Percentiles rank a stretch among this genome's conserved stretches.
Conservation (phyloP, 2,113 vertebrate species). For the Seriola rivoliana region DNA sequence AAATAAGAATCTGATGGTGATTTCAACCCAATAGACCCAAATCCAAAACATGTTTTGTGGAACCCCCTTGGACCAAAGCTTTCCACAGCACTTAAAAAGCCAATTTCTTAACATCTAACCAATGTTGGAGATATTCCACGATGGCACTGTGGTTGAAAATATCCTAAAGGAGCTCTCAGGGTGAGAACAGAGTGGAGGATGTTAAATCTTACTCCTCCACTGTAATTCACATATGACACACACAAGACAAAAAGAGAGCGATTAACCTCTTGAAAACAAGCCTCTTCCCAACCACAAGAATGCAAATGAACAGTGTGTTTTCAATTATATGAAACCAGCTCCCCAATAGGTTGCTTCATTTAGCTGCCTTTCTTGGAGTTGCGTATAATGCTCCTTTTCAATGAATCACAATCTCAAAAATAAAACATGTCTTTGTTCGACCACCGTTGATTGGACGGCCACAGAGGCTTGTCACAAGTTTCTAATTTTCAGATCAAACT, state of each 20-base stretch:
- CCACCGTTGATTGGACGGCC: slow-evolving; percentile 40
- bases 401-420: slow-evolving; percentile 56
- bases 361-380: slow-evolving; percentile 53
- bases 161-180: slow-evolving; percentile 34
- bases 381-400: slow-evolving; percentile 46
- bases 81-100: slow-evolving; percentile 35
- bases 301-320: slow-evolving; percentile 72
- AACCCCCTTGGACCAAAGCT: slow-evolving; percentile 24
- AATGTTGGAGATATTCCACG: slow-evolving; percentile 47
- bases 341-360: slow-evolving; percentile 68
- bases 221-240: slow-evolving; percentile 55
- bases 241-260: slow-evolving; percentile 60
- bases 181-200: slow-evolving; percentile 61
- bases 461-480: slow-evolving; percentile 38
- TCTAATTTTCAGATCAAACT: slow-evolving; percentile 65
- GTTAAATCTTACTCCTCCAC: slow-evolving; percentile 47
- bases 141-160: slow-evolving; percentile 47
- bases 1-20: slow-evolving; percentile 29
- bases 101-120: slow-evolving; percentile 35
- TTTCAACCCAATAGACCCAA: slow-evolving; percentile 39
- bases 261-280: slow-evolving; percentile 65
- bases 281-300: slow-evolving; percentile 70
- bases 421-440: slow-evolving; percentile 59
- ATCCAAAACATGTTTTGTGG: slow-evolving; percentile 58
- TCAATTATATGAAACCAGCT: slow-evolving; percentile 73